These are phyloP conservation scores for Corythoichthys haematopterus DNA, from an alignment of 2,113 vertebrate species.

Conservation along the genomic window DNA sequence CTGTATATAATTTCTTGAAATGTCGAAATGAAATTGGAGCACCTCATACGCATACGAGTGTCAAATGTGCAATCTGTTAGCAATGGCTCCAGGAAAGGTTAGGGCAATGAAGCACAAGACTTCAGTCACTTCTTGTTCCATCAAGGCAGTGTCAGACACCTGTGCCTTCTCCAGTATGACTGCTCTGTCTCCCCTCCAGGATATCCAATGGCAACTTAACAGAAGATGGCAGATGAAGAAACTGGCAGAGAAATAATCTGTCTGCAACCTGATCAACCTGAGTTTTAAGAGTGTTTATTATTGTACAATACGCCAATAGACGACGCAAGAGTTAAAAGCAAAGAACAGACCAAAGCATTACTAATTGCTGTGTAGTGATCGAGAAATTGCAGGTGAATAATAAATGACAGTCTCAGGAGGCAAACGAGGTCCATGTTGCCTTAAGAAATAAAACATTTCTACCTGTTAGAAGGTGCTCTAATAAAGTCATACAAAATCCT, in stretches of 20 bases:
- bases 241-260: conserved; percentile 26
- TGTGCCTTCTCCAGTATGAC: conserved; percentile 38
- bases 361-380: not conserved
- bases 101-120: conserved; percentile 49
- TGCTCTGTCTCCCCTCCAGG: conserved; percentile 9
- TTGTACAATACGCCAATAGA: conserved; percentile 8
- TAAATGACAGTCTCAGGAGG: not conserved
- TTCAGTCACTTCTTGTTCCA: conserved; percentile 55
- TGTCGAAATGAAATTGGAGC: conserved; percentile 9
- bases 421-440: not conserved
- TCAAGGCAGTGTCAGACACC: conserved; percentile 39
- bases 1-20: not conserved
- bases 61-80: conserved; percentile 41
- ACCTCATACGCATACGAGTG: not conserved
- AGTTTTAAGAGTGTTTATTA: conserved; percentile 9
- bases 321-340: not conserved
- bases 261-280: not conserved
- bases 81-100: conserved; percentile 42
- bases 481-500: no score
- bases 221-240: conserved; percentile 34
- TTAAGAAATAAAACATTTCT: not conserved
- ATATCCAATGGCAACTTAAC: conserved; percentile 18
- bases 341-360: not conserved
- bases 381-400: not conserved
- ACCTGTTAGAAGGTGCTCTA: not conserved